Evolutionary conservation across 2,797 vertebrate species (phyloP).

Genomic region (Myotis myotis): DNA sequence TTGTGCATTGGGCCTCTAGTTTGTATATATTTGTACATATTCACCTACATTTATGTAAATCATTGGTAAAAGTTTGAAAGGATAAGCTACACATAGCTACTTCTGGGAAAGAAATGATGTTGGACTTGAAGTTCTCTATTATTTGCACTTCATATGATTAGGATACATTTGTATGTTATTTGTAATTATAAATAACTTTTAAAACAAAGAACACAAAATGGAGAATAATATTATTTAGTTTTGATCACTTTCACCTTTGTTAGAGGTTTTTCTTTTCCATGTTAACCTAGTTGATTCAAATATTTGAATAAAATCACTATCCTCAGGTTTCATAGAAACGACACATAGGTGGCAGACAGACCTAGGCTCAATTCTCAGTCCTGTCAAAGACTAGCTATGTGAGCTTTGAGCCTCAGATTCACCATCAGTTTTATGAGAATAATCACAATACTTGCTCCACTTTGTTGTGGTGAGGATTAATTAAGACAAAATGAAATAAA

Average conservation of each 20-base stretch:
- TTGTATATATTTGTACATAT: background rate
- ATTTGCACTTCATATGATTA: constrained; percentile 13
- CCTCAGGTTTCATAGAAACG: background rate
- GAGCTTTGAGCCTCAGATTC: background rate
- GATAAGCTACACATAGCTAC: background rate
- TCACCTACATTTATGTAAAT: background rate
- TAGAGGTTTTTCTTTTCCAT: background rate
- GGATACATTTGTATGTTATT: background rate
- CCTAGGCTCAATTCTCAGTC: background rate
- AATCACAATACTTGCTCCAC: background rate
- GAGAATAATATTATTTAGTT: constrained; percentile 31
- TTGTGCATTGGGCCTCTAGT: too few relatives aligned
- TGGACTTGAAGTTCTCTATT: background rate
- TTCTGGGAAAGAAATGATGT: constrained; percentile 18
- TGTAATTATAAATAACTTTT: background rate
- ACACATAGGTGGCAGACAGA: background rate
- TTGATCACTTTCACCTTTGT: background rate
- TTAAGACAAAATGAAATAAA: background rate
- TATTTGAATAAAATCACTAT: background rate
- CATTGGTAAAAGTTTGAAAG: background rate
- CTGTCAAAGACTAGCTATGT: background rate
- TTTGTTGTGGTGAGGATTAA: background rate
- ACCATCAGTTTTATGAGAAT: background rate
- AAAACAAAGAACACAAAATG: constrained; percentile 2
- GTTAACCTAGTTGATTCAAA: background rate